Evolutionary conservation across 2,113 vertebrate genomes (phyloP).

Genomic region (Saguinus imperator): DNA sequence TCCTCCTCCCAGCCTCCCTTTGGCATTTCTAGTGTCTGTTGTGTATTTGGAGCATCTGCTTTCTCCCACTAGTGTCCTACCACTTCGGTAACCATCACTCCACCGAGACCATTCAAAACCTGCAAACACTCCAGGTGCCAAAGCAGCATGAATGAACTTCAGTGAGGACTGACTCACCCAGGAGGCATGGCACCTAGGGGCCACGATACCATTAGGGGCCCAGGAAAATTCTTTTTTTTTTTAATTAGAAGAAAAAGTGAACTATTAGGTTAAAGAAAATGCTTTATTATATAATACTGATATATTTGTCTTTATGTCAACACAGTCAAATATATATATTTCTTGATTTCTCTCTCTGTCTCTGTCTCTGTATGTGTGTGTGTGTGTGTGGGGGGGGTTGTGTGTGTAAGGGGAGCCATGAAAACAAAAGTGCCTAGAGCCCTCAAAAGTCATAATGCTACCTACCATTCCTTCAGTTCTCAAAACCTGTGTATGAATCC

Average conservation of each 20-base stretch:
- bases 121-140: neutral
- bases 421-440: neutral
- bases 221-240: neutral
- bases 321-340: neutral
- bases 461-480: neutral
- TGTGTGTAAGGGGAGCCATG: neutral
- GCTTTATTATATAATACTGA: neutral
- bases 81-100: neutral
- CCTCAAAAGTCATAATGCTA: neutral
- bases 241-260: neutral
- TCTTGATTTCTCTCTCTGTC: neutral
- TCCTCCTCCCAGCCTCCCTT: neutral
- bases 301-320: neutral
- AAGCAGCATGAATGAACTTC: no score
- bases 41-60: neutral
- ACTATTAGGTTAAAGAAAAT: neutral
- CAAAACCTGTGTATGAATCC: neutral
- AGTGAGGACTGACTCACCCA: neutral
- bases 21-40: neutral
- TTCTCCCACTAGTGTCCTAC: neutral
- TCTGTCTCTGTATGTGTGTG: neutral
- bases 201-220: neutral
- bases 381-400: no score
- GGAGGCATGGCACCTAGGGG: fast-evolving
- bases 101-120: neutral